Base-by-base conservation (phyloP, 2,888 invertebrate species). In the Anodontia alba region DNA sequence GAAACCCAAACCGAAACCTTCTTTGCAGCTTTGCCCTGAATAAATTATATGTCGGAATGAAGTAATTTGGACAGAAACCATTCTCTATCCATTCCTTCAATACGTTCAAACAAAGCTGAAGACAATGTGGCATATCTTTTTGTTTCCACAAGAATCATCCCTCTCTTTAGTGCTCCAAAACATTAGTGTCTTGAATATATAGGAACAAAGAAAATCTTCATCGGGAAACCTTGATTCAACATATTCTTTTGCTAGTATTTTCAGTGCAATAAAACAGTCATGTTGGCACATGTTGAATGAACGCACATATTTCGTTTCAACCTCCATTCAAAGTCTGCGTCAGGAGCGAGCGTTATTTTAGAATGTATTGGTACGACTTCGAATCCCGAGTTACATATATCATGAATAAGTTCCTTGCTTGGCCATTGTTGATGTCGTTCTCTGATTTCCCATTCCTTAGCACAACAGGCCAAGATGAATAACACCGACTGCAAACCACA, bases 111-210 rank as follows among this genome's bases (percentile, higher is more conserved):
- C 82, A 82, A 12, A 71, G 23, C 29, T 26, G 23, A 5, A 82
- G 46, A 62, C 81, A 81, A n/a, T 51, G 62, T 26, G 75, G 26
- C 26, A 81, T 17, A 26, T 74, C 62, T 23, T 71, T 51, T 36
- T 66, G 46, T 31, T 26, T 51, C 82, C 82, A 82, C n/a, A 54
- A 26, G 31, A 29, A 7, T n/a, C 29, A 31, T 49, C 66, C 0
- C 76, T 79, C 17, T 79, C 70, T 70, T 82, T 79, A 8, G 73
- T 67, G n/a, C 36, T 29, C 76, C 76, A 82, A 71, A 82, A 79
- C 69, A 76, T 42, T 17, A 79, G 8, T 17, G 76, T 82, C 73
- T 82, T 82, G 71, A 82, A 70, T 7, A 74, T 79, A 71, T 82
- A 82, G 8, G 78, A 79, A 33, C 76, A 82, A 46, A 82, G 49